Conservation (phyloP, 2,797 vertebrate species). For the Sternarchorhynchus goeldii region DNA sequence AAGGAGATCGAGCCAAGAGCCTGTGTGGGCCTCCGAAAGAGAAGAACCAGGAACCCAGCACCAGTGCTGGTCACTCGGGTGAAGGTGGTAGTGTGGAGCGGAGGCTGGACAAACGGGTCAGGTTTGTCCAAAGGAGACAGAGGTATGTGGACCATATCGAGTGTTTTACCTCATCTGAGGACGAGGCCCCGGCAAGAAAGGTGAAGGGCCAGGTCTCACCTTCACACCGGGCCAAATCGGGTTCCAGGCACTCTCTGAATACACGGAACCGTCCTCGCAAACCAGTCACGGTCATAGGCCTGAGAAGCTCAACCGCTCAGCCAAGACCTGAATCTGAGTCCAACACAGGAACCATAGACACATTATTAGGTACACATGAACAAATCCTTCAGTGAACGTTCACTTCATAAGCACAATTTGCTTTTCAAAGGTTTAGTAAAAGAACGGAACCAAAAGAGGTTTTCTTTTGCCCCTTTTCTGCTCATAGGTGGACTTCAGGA, state of each 20-base stretch:
- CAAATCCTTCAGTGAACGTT: neutral
- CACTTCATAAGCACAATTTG: no score
- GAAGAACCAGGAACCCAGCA: neutral
- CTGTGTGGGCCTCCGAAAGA: neutral
- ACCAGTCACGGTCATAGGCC: slow-evolving; percentile 23
- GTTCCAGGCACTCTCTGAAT: neutral
- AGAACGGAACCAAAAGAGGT: neutral
- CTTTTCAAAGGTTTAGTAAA: neutral
- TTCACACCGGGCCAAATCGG: slow-evolving; percentile 15
- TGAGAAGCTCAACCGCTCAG: neutral
- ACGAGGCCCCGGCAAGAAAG: slow-evolving; percentile 67
- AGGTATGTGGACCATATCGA: slow-evolving; percentile 73
- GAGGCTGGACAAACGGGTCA: slow-evolving; percentile 32
- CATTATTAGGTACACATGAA: slow-evolving; percentile 74
- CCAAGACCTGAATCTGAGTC: slow-evolving; percentile 32
- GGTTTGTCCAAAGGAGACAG: slow-evolving; percentile 13
- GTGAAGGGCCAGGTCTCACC: slow-evolving; percentile 25
- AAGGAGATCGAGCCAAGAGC: neutral
- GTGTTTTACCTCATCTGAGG: slow-evolving; percentile 84
- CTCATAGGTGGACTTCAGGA: slow-evolving; percentile 80
- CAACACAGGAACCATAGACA: slow-evolving; percentile 73
- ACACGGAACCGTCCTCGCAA: slow-evolving; percentile 6
- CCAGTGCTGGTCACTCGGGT: neutral
- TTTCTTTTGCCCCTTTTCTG: neutral
- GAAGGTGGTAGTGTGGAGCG: slow-evolving; percentile 12